Conservation (phyloP, 2,888 invertebrate species). For the Drosophila algonquin region DNA sequence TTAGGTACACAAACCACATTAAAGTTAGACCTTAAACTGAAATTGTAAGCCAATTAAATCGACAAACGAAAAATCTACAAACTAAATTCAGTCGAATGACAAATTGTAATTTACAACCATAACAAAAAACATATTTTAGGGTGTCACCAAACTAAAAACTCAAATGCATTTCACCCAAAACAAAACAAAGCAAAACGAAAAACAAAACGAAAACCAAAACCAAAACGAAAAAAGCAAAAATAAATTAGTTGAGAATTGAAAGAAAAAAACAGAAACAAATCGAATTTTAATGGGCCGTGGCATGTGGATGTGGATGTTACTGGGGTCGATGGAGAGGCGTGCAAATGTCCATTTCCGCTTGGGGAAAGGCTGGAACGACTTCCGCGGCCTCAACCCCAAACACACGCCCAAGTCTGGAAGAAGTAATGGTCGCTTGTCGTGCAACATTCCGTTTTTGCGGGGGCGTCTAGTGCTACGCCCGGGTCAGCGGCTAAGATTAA, state of each 20-base stretch:
- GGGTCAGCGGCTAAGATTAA: constrained; percentile 66
- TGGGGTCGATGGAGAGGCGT: constrained; percentile 51
- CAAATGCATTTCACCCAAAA: constrained; percentile 46
- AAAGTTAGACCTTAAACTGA: constrained; percentile 35
- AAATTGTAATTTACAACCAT: constrained; percentile 62
- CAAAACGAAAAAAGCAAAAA: constrained; percentile 50
- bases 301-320: constrained; percentile 2
- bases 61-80: constrained; percentile 15
- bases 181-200: constrained; percentile 33
- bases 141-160: constrained; percentile 71
- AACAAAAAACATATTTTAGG: constrained; percentile 61
- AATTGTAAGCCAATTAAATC: constrained; percentile 32
- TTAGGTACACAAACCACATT: constrained; percentile 55
- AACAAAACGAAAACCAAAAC: constrained; percentile 61
- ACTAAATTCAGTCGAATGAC: constrained; percentile 22
- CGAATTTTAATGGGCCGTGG: constrained; percentile 53
- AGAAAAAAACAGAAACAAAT: constrained; percentile 56
- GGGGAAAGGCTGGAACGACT: constrained; percentile 9
- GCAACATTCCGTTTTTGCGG: constrained; percentile 44
- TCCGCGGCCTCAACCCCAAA: neutral
- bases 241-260: constrained; percentile 79
- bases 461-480: constrained; percentile 44
- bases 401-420: neutral
- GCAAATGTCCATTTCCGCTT: constrained; percentile 67
- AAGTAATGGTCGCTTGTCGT: constrained; percentile 70